Conservation (phyloP, 2,797 vertebrate genomes). For the Epinephelus malabaricus region DNA sequence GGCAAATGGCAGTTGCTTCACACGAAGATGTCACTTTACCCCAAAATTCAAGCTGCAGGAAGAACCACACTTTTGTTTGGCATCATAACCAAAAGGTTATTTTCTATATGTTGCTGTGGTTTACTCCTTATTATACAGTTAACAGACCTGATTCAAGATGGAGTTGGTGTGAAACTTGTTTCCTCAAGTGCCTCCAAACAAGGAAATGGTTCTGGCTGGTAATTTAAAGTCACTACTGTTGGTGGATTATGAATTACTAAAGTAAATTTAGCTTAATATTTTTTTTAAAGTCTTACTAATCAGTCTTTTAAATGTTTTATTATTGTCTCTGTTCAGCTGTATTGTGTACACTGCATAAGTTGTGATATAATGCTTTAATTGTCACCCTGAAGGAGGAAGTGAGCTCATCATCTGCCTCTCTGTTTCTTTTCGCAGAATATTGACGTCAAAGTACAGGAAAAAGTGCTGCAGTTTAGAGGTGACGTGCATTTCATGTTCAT, state of each 20-base stretch:
- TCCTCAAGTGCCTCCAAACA: not conserved
- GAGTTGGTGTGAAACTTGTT: constrained; percentile 7
- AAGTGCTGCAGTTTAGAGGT: constrained; percentile 93
- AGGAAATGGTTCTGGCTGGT: not conserved
- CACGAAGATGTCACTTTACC: not conserved
- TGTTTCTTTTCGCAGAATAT: constrained; percentile 86
- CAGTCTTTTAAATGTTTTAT: not conserved
- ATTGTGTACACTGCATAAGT: constrained; percentile 11
- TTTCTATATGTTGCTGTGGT: no score
- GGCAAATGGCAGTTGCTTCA: not conserved
- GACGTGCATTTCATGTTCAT: constrained; percentile 25
- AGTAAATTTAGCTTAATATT: not conserved
- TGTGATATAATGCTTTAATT: not conserved
- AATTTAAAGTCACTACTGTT: not conserved
- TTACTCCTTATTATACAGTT: not conserved
- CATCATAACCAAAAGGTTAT: no score
- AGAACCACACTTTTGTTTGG: no score
- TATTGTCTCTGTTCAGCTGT: not conserved
- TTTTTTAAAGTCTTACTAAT: not conserved
- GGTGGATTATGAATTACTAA: constrained; percentile 2
- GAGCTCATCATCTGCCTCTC: not conserved
- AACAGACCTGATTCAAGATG: not conserved
- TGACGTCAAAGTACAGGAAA: constrained; percentile 87
- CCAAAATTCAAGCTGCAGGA: not conserved
- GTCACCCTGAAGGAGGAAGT: constrained; percentile 9